Evolutionary conservation across 2,888 invertebrate species (phyloP).

Genomic region (Mycalesis mineus): DNA sequence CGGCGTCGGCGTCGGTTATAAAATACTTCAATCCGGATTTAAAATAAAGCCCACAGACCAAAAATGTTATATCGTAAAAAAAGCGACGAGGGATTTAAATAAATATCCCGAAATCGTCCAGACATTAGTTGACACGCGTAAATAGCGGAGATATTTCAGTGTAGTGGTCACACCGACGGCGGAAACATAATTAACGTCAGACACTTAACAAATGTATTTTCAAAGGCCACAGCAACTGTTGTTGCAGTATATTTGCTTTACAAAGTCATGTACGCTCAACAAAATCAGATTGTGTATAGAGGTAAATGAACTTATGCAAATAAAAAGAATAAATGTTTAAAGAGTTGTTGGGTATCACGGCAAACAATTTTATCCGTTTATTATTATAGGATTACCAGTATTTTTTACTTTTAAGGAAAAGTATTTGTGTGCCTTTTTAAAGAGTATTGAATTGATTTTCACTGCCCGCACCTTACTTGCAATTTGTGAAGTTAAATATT

Average conservation of each 20-base stretch:
- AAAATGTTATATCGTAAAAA: neutral
- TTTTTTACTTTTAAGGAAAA: no score
- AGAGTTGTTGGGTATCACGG: no score
- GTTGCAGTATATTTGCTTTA: neutral
- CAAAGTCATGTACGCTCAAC: no score
- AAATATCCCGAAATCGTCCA: constrained; percentile 2
- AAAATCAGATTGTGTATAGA: no score
- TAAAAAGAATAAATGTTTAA: no score
- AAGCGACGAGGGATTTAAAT: constrained; percentile 1
- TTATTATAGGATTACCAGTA: no score
- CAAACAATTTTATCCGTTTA: no score
- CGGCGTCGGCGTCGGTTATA: neutral
- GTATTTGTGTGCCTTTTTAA: no score
- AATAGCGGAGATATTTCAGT: constrained; percentile 1
- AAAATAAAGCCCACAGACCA: neutral
- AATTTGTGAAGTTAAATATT: no score
- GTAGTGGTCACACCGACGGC: neutral
- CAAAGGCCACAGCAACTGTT: neutral
- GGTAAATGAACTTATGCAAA: no score
- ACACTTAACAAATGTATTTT: neutral
- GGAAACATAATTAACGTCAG: constrained; percentile 10
- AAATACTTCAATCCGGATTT: constrained; percentile 8
- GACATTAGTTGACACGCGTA: constrained; percentile 7
- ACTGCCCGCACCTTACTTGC: no score
- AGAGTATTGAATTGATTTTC: no score